phyloP scores from a whole-genome alignment of 1,140 invertebrate genomes.

The Trachymyrmex septentrionalis region DNA sequence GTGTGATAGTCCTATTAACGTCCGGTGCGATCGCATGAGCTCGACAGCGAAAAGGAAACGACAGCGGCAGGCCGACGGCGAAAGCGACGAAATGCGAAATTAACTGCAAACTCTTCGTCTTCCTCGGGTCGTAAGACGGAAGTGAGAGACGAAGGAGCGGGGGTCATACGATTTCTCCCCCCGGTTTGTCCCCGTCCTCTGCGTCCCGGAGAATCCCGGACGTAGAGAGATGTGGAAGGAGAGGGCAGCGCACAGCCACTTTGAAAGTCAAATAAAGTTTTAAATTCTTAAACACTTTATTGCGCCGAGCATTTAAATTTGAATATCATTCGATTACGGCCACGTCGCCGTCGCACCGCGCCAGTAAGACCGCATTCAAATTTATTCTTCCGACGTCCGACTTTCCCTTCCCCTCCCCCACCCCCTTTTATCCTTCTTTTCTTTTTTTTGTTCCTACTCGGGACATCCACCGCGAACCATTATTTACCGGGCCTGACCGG shows the following conservation, averaged over 20 bases:
- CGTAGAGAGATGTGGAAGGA: background rate
- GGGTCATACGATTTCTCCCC: constrained; percentile 19
- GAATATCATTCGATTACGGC: constrained; percentile 83
- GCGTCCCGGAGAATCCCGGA: background rate
- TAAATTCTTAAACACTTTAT: constrained; percentile 82
- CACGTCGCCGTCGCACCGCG: constrained; percentile 60
- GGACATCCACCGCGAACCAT: constrained; percentile 44
- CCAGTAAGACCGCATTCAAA: constrained; percentile 70
- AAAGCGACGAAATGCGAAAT: constrained; percentile 76
- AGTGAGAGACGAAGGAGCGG: constrained; percentile 19
- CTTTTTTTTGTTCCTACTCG: constrained; percentile 54
- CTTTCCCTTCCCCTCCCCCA: background rate
- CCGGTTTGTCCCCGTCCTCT: background rate
- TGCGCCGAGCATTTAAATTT: constrained; percentile 82
- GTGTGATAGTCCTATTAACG: constrained; percentile 61
- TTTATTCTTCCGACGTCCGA: constrained; percentile 71
- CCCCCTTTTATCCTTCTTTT: background rate
- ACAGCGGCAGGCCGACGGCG: constrained; percentile 48
- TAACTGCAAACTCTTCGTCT: constrained; percentile 71
- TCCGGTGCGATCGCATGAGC: background rate
- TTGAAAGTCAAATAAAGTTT: constrained; percentile 84
- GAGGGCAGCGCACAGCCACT: constrained; percentile 69
- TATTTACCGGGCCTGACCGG: constrained; percentile 57
- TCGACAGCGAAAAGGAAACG: constrained; percentile 43
- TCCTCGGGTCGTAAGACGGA: constrained; percentile 48